Evolutionary conservation across 2,797 vertebrate genomes (phyloP).

Genomic region (Thalassophryne amazonica): DNA sequence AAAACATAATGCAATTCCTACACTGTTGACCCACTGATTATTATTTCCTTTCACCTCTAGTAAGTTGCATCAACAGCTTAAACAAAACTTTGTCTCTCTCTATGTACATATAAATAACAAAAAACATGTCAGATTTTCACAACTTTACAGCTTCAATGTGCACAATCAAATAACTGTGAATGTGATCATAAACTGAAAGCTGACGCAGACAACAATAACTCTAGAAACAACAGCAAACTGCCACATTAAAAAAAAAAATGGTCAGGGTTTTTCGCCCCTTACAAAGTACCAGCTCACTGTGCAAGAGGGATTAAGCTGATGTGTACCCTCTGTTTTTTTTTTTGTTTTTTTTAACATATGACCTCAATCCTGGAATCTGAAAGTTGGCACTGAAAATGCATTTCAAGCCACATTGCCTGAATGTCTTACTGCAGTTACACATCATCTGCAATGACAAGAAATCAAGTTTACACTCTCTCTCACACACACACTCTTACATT

Average conservation of each 20-base stretch:
- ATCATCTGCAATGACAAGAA: conserved; percentile 1
- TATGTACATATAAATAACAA: not conserved
- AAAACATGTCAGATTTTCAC: not conserved
- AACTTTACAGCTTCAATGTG: not conserved
- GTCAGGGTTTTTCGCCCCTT: not conserved
- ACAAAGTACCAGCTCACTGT: not conserved
- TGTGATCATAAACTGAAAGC: conserved; percentile 4
- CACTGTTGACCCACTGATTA: no score
- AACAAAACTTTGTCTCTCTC: no score
- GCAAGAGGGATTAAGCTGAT: conserved; percentile 9
- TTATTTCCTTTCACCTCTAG: no score
- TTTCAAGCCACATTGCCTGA: not conserved
- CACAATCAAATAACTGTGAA: not conserved
- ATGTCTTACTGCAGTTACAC: not conserved
- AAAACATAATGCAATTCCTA: no score
- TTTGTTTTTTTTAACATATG: conserved; percentile 23
- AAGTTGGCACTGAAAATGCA: conserved; percentile 12
- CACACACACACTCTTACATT: not conserved
- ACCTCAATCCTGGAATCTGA: conserved; percentile 34
- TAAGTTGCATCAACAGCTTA: no score
- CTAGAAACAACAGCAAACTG: conserved; percentile 27
- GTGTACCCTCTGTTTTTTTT: conserved; percentile 22
- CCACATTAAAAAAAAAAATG: no score
- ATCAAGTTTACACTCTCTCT: not conserved
- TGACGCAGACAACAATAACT: conserved; percentile 20